Evolutionary conservation across 2,113 vertebrate species (phyloP).

Genomic region (Mesitornis unicolor): DNA sequence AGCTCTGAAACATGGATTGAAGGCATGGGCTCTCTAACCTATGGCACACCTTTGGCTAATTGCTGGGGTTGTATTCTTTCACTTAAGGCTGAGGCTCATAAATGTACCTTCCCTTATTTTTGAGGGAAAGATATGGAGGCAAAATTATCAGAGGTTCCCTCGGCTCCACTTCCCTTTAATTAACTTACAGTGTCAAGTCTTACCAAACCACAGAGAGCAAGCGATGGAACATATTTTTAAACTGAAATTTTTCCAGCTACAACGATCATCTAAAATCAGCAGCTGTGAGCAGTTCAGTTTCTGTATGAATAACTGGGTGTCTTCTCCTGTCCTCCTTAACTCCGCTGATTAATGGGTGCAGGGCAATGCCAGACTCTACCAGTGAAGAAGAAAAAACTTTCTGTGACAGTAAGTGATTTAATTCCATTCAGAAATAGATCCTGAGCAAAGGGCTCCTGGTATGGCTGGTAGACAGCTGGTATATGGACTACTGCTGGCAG

Average conservation of each 20-base stretch:
- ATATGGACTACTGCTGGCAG: not conserved
- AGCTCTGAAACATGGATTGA: not conserved
- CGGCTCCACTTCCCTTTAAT: not conserved
- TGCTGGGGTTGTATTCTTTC: not conserved
- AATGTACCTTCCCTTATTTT: not conserved
- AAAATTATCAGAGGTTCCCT: not conserved
- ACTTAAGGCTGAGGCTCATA: constrained; percentile 20
- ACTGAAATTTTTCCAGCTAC: not conserved
- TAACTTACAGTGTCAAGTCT: not conserved
- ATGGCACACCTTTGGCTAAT: not conserved
- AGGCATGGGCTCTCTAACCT: not conserved
- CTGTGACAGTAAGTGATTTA: not conserved
- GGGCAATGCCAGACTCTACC: not conserved
- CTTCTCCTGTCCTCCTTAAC: not conserved
- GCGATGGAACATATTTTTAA: not conserved
- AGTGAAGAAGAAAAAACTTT: not conserved
- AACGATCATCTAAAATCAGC: not conserved
- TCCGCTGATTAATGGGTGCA: not conserved
- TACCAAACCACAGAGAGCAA: not conserved
- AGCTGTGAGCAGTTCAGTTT: not conserved
- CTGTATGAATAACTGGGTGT: not conserved
- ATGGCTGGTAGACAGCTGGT: constrained; percentile 7
- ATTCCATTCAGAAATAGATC: not conserved
- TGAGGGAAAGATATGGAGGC: not conserved
- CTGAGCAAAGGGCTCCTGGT: constrained; percentile 14